phyloP scores from a whole-genome alignment of 2,113 vertebrate genomes.

The Chauna torquata region DNA sequence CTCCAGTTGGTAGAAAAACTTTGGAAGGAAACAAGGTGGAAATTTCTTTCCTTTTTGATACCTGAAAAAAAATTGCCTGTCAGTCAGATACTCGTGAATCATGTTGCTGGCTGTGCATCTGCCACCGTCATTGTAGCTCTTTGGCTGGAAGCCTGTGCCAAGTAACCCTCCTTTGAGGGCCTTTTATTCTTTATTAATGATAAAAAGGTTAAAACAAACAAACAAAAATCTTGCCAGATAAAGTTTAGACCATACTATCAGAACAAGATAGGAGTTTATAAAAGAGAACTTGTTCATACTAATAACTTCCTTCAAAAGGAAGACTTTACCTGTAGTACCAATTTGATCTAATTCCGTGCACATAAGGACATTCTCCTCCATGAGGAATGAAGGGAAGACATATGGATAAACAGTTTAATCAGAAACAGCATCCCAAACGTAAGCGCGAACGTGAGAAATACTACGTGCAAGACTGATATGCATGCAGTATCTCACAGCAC shows the following conservation, averaged over 20 bases:
- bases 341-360: background rate
- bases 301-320: background rate
- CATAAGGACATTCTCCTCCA: background rate
- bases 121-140: background rate
- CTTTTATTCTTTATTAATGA: background rate
- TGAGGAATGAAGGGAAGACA: background rate
- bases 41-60: background rate
- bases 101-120: background rate
- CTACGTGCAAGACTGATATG: background rate
- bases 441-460: background rate
- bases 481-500: background rate
- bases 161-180: background rate
- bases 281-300: background rate
- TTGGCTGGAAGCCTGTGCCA: background rate
- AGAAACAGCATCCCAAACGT: background rate
- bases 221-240: background rate
- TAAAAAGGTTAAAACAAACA: background rate
- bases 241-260: background rate
- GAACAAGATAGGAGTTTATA: background rate
- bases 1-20: background rate
- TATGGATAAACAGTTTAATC: background rate
- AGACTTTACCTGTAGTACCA: background rate
- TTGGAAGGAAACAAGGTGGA: rapidly evolving
- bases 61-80: background rate
- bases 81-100: background rate